Conservation (phyloP, 1,140 invertebrate species). For the Pogonomyrmex californicus region DNA sequence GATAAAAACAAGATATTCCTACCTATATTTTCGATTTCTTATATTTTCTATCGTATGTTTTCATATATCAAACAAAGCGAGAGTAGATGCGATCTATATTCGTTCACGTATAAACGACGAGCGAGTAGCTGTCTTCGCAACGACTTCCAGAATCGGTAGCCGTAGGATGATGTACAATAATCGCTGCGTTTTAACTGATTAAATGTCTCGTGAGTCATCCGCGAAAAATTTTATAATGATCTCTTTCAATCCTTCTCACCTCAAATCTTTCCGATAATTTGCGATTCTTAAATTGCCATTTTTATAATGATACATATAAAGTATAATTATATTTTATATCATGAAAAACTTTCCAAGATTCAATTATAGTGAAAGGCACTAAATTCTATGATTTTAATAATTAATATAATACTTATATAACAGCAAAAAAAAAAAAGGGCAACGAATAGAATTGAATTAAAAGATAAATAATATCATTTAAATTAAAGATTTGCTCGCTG, state of each 20-base stretch:
- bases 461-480: neutral
- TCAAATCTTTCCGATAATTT: neutral
- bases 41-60: neutral
- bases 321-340: neutral
- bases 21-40: neutral
- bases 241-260: neutral
- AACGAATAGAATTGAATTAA: neutral
- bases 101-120: slow-evolving; percentile 37
- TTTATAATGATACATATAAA: neutral
- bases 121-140: slow-evolving; percentile 58
- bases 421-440: neutral
- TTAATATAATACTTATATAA: neutral
- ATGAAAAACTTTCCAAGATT: neutral
- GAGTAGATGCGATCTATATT: slow-evolving; percentile 82
- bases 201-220: neutral
- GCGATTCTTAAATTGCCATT: neutral
- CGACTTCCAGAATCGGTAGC: slow-evolving; percentile 85
- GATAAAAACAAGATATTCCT: neutral
- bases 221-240: slow-evolving; percentile 8
- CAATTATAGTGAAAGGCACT: neutral
- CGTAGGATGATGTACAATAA: slow-evolving; percentile 86
- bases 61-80: slow-evolving; percentile 47
- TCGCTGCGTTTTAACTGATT: slow-evolving; percentile 83
- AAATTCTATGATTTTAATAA: neutral
- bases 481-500: neutral